Evolutionary conservation across 1,140 invertebrate species (phyloP).

Genomic region (Meloidogyne floridensis): DNA sequence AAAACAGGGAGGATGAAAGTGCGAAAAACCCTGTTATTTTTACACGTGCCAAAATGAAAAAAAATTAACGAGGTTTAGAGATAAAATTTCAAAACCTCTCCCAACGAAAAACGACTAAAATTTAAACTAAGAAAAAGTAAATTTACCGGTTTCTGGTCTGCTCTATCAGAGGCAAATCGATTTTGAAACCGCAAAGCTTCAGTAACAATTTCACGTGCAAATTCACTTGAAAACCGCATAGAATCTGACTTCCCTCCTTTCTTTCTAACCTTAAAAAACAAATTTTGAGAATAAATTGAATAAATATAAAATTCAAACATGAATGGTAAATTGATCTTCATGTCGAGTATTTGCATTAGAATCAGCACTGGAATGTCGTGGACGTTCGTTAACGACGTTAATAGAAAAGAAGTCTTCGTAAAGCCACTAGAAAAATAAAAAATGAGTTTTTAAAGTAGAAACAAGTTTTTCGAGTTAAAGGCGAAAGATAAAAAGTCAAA

Average conservation of each 20-base stretch:
- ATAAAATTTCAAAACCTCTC: conserved; percentile 10
- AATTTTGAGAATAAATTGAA: conserved; percentile 73
- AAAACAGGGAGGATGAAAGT: no score
- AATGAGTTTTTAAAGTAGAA: conserved; percentile 51
- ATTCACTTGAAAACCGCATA: conserved; percentile 96
- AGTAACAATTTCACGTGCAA: conserved; percentile 85
- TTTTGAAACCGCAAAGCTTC: conserved; percentile 79
- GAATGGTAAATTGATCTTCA: conserved; percentile 22
- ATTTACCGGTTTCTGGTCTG: conserved; percentile 46
- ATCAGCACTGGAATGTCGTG: conserved; percentile 34
- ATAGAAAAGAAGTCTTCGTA: conserved; percentile 70
- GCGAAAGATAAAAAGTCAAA: no score
- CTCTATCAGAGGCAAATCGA: conserved; percentile 50
- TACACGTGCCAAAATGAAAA: no score
- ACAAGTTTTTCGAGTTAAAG: conserved; percentile 33
- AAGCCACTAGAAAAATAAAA: conserved; percentile 67
- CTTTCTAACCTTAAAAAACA: conserved; percentile 80
- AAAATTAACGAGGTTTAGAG: no score
- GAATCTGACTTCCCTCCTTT: conserved; percentile 80
- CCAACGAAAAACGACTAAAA: conserved; percentile 22
- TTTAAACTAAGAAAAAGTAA: not conserved
- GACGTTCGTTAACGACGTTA: conserved; percentile 62
- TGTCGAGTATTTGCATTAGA: not conserved
- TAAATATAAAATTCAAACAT: conserved; percentile 22
- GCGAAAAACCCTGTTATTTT: no score